A percentile compares a stretch with the other conserved stretches of the same genome.
Conservation (phyloP, 2,888 invertebrate species). For the Malthinus flaveolus region DNA sequence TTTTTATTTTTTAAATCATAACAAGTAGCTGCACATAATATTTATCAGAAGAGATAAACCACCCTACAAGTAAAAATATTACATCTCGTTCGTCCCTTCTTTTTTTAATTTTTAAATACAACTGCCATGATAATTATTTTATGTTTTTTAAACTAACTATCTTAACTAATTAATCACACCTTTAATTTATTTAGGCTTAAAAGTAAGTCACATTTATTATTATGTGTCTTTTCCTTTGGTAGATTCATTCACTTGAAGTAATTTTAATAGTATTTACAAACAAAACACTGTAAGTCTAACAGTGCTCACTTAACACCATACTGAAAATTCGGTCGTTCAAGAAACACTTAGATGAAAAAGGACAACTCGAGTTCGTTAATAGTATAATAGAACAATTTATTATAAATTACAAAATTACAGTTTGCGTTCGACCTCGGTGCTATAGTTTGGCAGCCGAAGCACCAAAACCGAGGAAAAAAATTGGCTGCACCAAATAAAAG, state of each 20-base stretch:
- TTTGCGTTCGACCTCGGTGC: no score
- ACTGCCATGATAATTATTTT: slow-evolving; percentile 48
- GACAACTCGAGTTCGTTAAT: slow-evolving; percentile 27
- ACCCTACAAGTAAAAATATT: slow-evolving; percentile 46
- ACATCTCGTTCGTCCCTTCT: slow-evolving; percentile 42
- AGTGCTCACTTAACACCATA: slow-evolving; percentile 36
- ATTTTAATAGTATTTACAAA: slow-evolving; percentile 26
- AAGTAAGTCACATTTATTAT: slow-evolving; percentile 28
- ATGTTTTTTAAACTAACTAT: slow-evolving; percentile 48
- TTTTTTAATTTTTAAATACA: slow-evolving; percentile 36
- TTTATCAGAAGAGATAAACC: slow-evolving; percentile 11
- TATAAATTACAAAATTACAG: background rate
- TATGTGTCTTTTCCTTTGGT: slow-evolving; percentile 17
- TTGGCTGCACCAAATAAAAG: no score
- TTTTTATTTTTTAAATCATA: slow-evolving; percentile 10
- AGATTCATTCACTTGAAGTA: slow-evolving; percentile 24
- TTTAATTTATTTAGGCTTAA: slow-evolving; percentile 47
- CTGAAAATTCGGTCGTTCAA: slow-evolving; percentile 21
- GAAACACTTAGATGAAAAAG: slow-evolving; percentile 36
- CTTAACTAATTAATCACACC: slow-evolving; percentile 50
- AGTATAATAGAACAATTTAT: slow-evolving; percentile 3
- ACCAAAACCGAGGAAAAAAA: no score
- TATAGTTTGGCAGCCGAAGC: no score
- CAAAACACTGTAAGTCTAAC: slow-evolving; percentile 37
- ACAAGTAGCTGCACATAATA: slow-evolving; percentile 14